Evolutionary conservation across 2,797 vertebrate genomes (phyloP), one percentile per base, ranked within the genome.

Genomic region (Gambusia yucatana): DNA sequence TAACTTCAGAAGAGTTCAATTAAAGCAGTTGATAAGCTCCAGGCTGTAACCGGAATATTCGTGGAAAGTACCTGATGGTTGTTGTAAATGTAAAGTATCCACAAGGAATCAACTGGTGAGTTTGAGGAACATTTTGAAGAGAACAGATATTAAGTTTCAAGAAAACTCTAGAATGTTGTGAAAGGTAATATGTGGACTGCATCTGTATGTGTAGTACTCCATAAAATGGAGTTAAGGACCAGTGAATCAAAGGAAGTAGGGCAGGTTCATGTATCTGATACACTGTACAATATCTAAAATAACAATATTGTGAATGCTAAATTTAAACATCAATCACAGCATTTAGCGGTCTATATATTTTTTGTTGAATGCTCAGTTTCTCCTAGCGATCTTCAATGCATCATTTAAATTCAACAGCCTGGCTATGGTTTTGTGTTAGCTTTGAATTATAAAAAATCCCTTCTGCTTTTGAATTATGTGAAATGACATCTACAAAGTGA

Each of bases 191-290:
- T 0, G 55, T 8, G 1, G 25, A n/a, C 25, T 55, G 2, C 2
- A n/a, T n/a, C 10, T 57, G 55, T 28, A n/a, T 11, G 9, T 57
- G n/a, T 57, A 28, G n/a, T 10, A 55, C 9, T 57, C 25, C 3
- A 87, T 85, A 88, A 87, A 78, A 77, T 91, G 84, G 89, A 92
- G 91, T 91, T 77, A 92, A 88, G 87, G 88, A 90, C 87, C 78
- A 84, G 87, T 76, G 72, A 90, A 85, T 87, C 72, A 85, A 84
- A 84, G 82, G 79, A 67, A 77, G 84, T 63, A 77, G 78, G 10
- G 10, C 55, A 57, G 55, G n/a, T 6, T 13, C 11, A 57, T 3
- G 1, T 7, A 61, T 61, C 28, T 30, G 30, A 5, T 61, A 0
- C 3, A 61, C 14, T 33, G 5, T 7, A 4, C 13, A 33, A 1